phyloP scores from a whole-genome alignment of 2,888 invertebrate genomes.

The Trilocha varians region DNA sequence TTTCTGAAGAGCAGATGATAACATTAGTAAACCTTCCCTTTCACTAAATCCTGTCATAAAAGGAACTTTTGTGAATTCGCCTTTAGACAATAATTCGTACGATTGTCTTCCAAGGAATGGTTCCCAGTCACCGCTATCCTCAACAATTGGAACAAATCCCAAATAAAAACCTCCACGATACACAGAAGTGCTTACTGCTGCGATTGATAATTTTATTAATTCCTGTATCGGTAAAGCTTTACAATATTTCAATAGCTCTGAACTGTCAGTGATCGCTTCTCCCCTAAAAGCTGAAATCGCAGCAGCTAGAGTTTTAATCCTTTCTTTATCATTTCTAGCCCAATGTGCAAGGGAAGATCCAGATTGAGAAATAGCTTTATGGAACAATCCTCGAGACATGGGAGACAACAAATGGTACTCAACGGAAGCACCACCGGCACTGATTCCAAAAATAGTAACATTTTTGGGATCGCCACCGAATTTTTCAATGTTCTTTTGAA shows the following conservation, averaged over 20 bases:
- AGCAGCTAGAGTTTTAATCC: constrained; percentile 32
- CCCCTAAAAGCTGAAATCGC: constrained; percentile 39
- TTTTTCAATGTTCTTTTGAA: constrained; percentile 54
- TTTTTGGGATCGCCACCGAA: constrained; percentile 65
- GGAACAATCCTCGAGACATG: constrained; percentile 62
- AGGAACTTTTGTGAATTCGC: constrained; percentile 61
- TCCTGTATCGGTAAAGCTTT: constrained; percentile 39
- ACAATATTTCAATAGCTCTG: constrained; percentile 39
- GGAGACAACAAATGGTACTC: constrained; percentile 58
- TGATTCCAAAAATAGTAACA: constrained; percentile 68
- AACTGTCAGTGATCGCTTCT: constrained; percentile 24
- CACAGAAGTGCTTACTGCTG: constrained; percentile 24
- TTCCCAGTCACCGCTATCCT: constrained; percentile 49
- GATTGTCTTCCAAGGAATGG: constrained; percentile 57
- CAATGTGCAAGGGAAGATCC: constrained; percentile 64
- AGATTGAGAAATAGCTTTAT: constrained; percentile 70
- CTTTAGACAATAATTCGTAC: constrained; percentile 40
- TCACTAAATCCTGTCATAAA: constrained; percentile 62
- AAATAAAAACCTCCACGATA: constrained; percentile 52
- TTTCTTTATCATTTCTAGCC: constrained; percentile 42
- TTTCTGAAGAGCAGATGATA: constrained; percentile 16
- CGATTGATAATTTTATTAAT: constrained; percentile 37
- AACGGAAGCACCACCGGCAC: constrained; percentile 65
- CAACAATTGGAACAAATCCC: constrained; percentile 64
- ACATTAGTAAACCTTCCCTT: constrained; percentile 56